Percentiles rank a stretch among this genome's conserved stretches.
Conservation (phyloP, 1,140 invertebrate genomes). For the Formica selysi region DNA sequence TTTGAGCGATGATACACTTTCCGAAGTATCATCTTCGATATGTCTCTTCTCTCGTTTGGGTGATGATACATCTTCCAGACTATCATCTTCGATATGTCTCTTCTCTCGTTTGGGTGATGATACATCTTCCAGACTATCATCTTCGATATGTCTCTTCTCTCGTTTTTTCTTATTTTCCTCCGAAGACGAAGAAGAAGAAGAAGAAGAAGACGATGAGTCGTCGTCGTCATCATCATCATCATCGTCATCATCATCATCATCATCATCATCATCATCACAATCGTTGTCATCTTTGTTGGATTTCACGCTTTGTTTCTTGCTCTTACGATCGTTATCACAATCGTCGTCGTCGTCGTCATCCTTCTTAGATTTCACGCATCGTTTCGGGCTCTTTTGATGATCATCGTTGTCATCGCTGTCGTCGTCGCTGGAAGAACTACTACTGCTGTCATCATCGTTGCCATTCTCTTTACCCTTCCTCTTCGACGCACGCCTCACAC, state of each 20-base stretch:
- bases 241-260: not conserved
- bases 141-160: not conserved
- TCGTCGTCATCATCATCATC: not conserved
- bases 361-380: not conserved
- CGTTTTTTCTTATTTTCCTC: slow-evolving; percentile 34
- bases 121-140: not conserved
- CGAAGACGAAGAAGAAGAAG: slow-evolving; percentile 5
- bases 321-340: not conserved
- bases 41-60: not conserved
- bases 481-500: slow-evolving; percentile 31
- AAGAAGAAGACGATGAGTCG: not conserved
- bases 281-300: slow-evolving; percentile 12
- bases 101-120: slow-evolving; percentile 11
- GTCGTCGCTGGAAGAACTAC: slow-evolving; percentile 66
- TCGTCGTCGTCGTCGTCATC: slow-evolving; percentile 1
- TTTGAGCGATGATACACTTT: slow-evolving; percentile 8
- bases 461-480: slow-evolving; percentile 43
- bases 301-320: not conserved
- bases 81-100: not conserved
- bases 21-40: not conserved
- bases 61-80: not conserved
- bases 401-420: slow-evolving; percentile 35
- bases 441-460: slow-evolving; percentile 47
- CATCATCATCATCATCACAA: slow-evolving; percentile 17
- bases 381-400: slow-evolving; percentile 17